A percentile compares a stretch with the other conserved stretches of the same genome.
Evolutionary conservation across 2,888 invertebrate species (phyloP).

Genomic region (Cecidostiba fungosa): DNA sequence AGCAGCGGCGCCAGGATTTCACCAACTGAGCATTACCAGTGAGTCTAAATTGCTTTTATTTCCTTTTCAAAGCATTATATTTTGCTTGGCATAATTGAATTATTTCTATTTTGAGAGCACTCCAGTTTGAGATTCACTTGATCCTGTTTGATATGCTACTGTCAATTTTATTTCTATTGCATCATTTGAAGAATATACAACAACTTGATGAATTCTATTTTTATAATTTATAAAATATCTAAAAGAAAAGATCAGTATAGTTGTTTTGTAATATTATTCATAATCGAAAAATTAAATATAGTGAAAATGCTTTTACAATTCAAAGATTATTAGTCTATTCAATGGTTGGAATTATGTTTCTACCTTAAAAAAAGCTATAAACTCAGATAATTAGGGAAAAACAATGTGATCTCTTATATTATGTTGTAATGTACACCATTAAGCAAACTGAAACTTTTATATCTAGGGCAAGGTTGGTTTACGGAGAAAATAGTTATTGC

Average conservation of each 20-base stretch:
- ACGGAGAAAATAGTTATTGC: background rate
- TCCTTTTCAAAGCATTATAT: background rate
- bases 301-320: background rate
- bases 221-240: background rate
- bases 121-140: background rate
- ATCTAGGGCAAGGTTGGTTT: slow-evolving; percentile 19
- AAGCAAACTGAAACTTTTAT: slow-evolving; percentile 14
- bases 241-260: background rate
- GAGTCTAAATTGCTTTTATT: slow-evolving; percentile 79
- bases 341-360: background rate
- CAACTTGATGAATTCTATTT: background rate
- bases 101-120: slow-evolving; percentile 6
- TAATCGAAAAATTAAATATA: background rate
- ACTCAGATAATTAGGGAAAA: background rate
- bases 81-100: background rate
- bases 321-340: background rate
- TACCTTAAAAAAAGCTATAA: background rate
- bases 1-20: slow-evolving; percentile 81
- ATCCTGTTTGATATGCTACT: background rate
- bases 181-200: background rate
- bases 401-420: background rate
- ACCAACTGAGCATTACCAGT: slow-evolving; percentile 87
- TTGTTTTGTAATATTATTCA: background rate
- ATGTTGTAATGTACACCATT: slow-evolving; percentile 3
- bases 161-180: slow-evolving; percentile 17